phyloP scores from a whole-genome alignment of 2,797 vertebrate genomes.

The Microctenopoma steveboyesi region DNA sequence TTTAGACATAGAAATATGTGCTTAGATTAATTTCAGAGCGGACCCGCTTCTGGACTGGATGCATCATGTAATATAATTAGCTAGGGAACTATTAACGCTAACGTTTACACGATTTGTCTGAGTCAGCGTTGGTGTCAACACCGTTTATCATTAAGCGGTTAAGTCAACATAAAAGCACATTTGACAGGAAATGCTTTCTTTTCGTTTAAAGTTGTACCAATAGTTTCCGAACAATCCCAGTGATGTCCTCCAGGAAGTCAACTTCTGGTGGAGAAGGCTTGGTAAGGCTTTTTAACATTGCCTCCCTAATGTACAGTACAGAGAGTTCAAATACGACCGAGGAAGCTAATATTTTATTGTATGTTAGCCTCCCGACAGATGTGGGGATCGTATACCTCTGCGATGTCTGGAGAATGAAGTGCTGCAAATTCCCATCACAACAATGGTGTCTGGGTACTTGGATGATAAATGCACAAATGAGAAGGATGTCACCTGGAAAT shows the following conservation, averaged over 20 bases:
- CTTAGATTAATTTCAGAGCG: too few relatives aligned
- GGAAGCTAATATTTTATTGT: not conserved
- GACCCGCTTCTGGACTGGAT: too few relatives aligned
- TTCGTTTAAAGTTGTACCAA: conserved; percentile 15
- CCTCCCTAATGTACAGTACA: not conserved
- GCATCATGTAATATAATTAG: not conserved
- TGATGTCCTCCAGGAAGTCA: conserved; percentile 59
- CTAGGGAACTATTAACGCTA: not conserved
- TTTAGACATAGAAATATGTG: fast-evolving
- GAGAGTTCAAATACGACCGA: not conserved
- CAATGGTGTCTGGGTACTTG: not conserved
- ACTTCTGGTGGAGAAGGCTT: conserved; percentile 36
- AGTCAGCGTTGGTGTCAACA: not conserved
- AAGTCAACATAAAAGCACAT: not conserved
- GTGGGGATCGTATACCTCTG: conserved; percentile 70
- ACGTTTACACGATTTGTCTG: not conserved
- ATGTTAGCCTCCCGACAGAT: conserved; percentile 53
- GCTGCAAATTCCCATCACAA: conserved; percentile 8
- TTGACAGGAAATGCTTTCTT: not conserved
- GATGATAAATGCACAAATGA: conserved; percentile 8
- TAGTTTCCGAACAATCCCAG: conserved; percentile 10
- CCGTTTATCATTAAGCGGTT: not conserved
- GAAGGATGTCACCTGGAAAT: conserved; percentile 58
- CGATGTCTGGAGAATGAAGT: conserved; percentile 78
- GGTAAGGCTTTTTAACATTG: conserved; percentile 55